Conservation (phyloP, 2,888 invertebrate species). For the Coelopa pilipes region DNA sequence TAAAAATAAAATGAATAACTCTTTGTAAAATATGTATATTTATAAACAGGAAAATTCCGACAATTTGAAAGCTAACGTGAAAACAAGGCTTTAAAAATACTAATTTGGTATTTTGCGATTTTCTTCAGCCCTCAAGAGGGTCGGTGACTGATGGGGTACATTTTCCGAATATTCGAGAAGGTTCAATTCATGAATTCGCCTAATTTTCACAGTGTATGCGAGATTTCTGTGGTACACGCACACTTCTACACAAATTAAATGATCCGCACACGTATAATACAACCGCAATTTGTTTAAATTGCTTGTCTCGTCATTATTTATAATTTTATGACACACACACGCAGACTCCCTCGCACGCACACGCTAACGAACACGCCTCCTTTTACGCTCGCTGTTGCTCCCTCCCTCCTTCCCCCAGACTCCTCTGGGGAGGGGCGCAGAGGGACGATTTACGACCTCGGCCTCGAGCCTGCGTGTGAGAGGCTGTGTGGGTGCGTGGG, state of each 20-base stretch:
- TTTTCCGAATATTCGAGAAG: too few species aligned
- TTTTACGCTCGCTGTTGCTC: background rate
- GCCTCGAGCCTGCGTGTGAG: background rate
- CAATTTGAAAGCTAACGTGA: too few species aligned
- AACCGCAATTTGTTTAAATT: conserved; percentile 66
- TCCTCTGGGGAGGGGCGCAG: background rate
- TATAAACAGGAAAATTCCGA: too few species aligned
- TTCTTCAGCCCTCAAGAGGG: too few species aligned
- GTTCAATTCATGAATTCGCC: background rate
- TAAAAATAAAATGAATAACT: too few species aligned
- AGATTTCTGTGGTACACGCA: conserved; percentile 47
- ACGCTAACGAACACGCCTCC: conserved; percentile 37
- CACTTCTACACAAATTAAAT: conserved; percentile 58
- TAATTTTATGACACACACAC: conserved; percentile 60
- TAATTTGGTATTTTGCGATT: too few species aligned
- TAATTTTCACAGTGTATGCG: background rate
- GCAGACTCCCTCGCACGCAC: too few species aligned
- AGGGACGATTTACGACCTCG: background rate
- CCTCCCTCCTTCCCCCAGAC: background rate
- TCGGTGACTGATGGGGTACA: too few species aligned
- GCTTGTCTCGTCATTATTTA: conserved; percentile 65
- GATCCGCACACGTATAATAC: conserved; percentile 63
- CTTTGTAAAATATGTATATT: too few species aligned
- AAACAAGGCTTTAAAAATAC: too few species aligned
- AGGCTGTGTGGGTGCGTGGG: background rate